phyloP scores from a whole-genome alignment of 2,797 vertebrate genomes.

The Pseudopleuronectes americanus region DNA sequence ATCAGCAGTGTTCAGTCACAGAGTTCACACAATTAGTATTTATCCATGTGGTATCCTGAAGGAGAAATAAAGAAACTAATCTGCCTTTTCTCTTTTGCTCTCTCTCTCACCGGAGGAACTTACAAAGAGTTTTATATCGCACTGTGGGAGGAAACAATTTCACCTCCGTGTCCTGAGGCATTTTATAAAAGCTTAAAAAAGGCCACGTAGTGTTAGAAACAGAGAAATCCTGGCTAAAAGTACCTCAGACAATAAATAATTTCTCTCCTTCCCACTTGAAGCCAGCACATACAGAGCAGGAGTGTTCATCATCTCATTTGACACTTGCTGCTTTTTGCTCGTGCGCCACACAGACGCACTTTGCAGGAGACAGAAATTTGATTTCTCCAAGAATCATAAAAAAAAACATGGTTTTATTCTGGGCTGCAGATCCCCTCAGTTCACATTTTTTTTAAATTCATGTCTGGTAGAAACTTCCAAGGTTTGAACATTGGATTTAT shows the following conservation, averaged over 20 bases:
- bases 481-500: constrained; percentile 23
- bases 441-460: constrained; percentile 21
- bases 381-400: constrained; percentile 29
- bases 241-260: not conserved
- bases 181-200: constrained; percentile 18
- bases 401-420: constrained; percentile 9
- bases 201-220: not conserved
- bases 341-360: not conserved
- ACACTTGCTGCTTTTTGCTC: constrained; percentile 8
- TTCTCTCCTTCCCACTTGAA: too few relatives aligned
- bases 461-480: constrained; percentile 21
- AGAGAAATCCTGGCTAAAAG: constrained; percentile 18
- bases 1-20: not conserved
- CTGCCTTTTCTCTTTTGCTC: not conserved
- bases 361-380: constrained; percentile 2
- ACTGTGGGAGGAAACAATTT: not conserved
- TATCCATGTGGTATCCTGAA: constrained; percentile 15
- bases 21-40: constrained; percentile 14
- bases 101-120: not conserved
- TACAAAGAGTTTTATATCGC: not conserved
- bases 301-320: not conserved
- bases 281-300: too few relatives aligned
- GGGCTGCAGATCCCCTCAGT: not conserved
- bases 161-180: constrained; percentile 17
- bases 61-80: constrained; percentile 11